A percentile compares a stretch with the other conserved stretches of the same genome.
Evolutionary conservation across 1,140 invertebrate species (phyloP).

Genomic region (Brachionus asplanchnoidis): DNA sequence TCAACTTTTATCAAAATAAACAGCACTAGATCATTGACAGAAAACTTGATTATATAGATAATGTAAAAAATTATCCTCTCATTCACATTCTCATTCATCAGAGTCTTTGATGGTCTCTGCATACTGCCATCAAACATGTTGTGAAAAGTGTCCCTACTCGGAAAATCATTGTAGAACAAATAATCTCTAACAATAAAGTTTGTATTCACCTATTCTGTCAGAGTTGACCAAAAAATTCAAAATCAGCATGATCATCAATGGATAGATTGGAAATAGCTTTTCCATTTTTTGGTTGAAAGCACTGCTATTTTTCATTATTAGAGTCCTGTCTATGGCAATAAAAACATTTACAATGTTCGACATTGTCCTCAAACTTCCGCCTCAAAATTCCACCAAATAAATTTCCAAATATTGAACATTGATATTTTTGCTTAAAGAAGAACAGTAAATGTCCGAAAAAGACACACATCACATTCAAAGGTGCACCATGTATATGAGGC

Average conservation of each 20-base stretch:
- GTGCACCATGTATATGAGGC: not conserved
- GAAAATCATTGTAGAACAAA: not conserved
- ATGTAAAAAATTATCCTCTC: not conserved
- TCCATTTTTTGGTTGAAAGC: not conserved
- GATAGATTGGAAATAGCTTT: not conserved
- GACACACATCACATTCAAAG: not conserved
- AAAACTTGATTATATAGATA: not conserved
- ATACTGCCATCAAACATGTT: not conserved
- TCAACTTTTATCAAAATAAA: not conserved
- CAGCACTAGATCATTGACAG: not conserved
- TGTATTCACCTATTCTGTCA: not conserved
- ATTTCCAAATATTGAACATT: constrained; percentile 13
- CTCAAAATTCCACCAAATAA: not conserved
- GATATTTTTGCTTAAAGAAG: not conserved
- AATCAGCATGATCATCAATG: not conserved
- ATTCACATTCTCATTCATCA: not conserved
- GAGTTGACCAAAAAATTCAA: not conserved
- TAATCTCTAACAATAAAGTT: not conserved
- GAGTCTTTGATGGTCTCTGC: not conserved
- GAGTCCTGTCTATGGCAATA: not conserved
- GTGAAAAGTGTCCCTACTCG: not conserved
- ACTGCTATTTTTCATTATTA: not conserved
- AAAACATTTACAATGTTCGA: not conserved
- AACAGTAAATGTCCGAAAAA: not conserved
- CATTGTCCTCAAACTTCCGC: not conserved